Conservation (phyloP, 2,888 invertebrate species). For the Pristionchus arcanus region DNA sequence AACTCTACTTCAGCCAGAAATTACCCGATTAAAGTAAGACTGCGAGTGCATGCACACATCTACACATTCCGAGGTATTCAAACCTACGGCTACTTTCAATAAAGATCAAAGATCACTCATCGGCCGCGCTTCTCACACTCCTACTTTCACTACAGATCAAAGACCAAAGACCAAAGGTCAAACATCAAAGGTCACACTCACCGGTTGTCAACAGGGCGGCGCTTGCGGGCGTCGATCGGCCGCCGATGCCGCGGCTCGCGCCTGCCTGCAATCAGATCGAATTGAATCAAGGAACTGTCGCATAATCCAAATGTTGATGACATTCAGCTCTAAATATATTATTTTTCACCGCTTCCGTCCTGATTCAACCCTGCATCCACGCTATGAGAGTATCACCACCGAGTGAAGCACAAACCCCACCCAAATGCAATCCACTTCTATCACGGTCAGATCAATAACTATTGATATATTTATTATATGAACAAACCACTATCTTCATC, state of each 20-base stretch:
- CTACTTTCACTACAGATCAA: no score
- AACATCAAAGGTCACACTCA: background rate
- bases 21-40: no score
- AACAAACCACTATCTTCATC: no score
- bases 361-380: background rate
- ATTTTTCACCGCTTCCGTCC: no score
- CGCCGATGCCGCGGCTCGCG: background rate
- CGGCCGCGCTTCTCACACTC: no score
- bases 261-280: background rate
- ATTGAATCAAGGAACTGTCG: background rate
- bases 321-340: no score
- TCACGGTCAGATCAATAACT: background rate
- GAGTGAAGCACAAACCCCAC: background rate
- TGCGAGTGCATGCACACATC: no score
- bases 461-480: background rate
- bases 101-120: background rate
- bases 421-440: background rate
- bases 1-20: no score
- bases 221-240: background rate
- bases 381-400: background rate
- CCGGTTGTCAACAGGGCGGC: conserved; percentile 13
- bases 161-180: background rate
- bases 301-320: background rate
- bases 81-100: no score
- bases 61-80: no score